Evolutionary conservation across 2,888 invertebrate genomes (phyloP), one percentile per base, ranked within the genome.

Genomic region (Synanthedon tipuliformis): DNA sequence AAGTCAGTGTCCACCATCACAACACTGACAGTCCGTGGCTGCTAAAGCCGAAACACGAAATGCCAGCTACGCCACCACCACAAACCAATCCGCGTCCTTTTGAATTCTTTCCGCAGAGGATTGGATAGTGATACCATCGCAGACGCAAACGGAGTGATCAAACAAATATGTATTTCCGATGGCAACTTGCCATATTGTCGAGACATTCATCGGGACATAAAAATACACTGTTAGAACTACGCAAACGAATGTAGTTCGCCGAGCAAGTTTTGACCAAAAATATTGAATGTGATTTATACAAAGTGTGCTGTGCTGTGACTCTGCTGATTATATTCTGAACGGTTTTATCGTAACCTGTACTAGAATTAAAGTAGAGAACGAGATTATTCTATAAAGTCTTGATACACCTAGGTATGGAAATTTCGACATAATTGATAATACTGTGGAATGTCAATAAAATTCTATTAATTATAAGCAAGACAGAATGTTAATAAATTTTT

Each of bases 171-270:
- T 64, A 64, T 71, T 71, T 68, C 60, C 67, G 71, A 76, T 84
- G 85, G 85, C 85, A 84, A 62, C 57, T 57, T 83, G 86, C 86
- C 86, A 86, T 79, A 72, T 72, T 65, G 71, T 69, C 68, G 68
- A 68, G 80, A 67, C 73, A 78, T 75, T 73, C 66, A 64, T 75
- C 34, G 75, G 71, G 73, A 69, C 71, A 71, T 70, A 75, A 80
- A 83, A 80, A 83, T 82, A 82, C 69, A 72, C 65, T 68, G 61
- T 68, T 68, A 68, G 54, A 65, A 66, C 68, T 73, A 71, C 76
- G 76, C 66, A 74, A 75, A 73, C 69, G 69, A 23, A 64, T 64
- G 63, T 61, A 66, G 63, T 64, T 62, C 56, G 56, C 57, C 62
- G 59, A 58, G 66, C 64, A 65, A 64, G 60, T 64, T 72, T 66